Percentiles rank a stretch among this genome's conserved stretches.
Evolutionary conservation across 2,113 vertebrate species (phyloP).

Genomic region (Bubalus kerabau): DNA sequence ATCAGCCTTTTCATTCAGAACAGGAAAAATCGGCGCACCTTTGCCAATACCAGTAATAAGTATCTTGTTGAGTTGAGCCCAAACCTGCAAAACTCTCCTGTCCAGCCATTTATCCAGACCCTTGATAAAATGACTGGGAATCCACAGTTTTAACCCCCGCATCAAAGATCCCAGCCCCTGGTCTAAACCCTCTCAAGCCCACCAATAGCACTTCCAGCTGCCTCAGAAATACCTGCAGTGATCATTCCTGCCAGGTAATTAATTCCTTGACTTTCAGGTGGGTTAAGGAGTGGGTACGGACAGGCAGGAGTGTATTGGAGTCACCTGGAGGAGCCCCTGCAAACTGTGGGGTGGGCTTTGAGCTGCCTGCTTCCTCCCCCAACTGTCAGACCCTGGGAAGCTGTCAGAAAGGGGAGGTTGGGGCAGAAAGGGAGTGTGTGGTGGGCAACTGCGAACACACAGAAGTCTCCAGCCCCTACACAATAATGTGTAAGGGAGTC

Average conservation of each 20-base stretch:
- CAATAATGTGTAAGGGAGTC: not conserved
- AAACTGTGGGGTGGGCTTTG: not conserved
- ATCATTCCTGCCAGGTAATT: not conserved
- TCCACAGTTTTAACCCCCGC: not conserved
- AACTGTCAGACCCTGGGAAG: not conserved
- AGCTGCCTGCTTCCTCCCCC: not conserved
- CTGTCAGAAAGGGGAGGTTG: not conserved
- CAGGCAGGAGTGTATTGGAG: not conserved
- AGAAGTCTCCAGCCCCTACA: not conserved
- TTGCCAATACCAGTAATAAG: constrained; percentile 38
- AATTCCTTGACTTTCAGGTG: not conserved
- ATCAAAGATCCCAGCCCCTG: not conserved
- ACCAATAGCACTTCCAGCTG: not conserved
- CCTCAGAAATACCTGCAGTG: not conserved
- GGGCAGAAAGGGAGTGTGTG: not conserved
- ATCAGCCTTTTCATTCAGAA: not conserved
- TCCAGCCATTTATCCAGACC: constrained; percentile 28
- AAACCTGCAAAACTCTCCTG: not conserved
- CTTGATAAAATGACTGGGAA: not conserved
- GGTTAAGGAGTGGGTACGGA: not conserved
- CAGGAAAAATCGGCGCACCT: constrained; percentile 34
- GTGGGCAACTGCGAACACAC: rapidly evolving
- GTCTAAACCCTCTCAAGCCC: not conserved
- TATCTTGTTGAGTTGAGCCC: not conserved
- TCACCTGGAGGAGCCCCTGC: not conserved